A percentile compares a stretch with the other conserved stretches of the same genome.
phyloP scores from a whole-genome alignment of 2,888 invertebrate genomes.

The Quadroppia sp. region DNA sequence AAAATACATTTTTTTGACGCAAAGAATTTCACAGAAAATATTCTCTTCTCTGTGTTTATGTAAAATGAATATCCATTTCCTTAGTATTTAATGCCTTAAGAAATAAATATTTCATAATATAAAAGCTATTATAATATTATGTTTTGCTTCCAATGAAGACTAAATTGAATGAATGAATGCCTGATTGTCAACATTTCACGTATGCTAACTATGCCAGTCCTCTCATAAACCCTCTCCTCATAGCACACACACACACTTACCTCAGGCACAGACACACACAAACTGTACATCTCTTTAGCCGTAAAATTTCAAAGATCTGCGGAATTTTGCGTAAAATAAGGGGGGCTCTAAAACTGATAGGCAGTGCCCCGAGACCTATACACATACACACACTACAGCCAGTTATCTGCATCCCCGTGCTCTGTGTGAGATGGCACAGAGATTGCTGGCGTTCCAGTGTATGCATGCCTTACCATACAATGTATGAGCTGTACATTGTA shows the following conservation, averaged over 20 bases:
- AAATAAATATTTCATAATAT: not conserved
- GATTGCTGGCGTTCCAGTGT: constrained; percentile 21
- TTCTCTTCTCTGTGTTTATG: too few relatives aligned
- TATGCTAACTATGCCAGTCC: constrained; percentile 17
- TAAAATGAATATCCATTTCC: too few relatives aligned
- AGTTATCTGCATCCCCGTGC: not conserved
- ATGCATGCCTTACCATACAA: constrained; percentile 22
- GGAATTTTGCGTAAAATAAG: constrained; percentile 30
- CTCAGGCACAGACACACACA: constrained; percentile 3
- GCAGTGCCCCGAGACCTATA: constrained; percentile 21
- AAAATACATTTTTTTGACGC: too few relatives aligned
- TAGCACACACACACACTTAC: not conserved
- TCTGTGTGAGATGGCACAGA: not conserved
- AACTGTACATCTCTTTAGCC: constrained; percentile 23
- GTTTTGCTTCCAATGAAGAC: not conserved
- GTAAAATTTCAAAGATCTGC: constrained; percentile 21
- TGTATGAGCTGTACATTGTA: constrained; percentile 12
- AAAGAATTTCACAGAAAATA: too few relatives aligned
- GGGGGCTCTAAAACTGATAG: not conserved
- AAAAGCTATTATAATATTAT: not conserved
- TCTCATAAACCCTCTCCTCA: too few relatives aligned
- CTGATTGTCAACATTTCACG: constrained; percentile 22
- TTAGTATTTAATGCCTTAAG: too few relatives aligned
- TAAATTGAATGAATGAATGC: constrained; percentile 27
- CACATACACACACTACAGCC: not conserved